These are phyloP conservation scores for Ips typographus DNA, from an alignment of 1,140 invertebrate species.

Conservation along the genomic window DNA sequence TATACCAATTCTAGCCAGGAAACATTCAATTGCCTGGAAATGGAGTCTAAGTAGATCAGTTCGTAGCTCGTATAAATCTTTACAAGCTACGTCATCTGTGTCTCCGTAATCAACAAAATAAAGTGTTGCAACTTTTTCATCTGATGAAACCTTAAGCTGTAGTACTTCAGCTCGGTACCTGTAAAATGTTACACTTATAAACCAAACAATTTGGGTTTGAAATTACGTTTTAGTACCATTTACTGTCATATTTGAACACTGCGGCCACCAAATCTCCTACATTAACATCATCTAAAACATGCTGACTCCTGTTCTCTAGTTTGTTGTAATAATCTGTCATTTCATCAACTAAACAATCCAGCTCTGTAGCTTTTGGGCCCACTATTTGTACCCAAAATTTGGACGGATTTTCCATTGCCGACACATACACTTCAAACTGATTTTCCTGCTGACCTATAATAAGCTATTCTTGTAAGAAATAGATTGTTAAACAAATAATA, in stretches of 20 bases:
- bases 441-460: constrained; percentile 52
- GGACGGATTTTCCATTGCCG: constrained; percentile 73
- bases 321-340: constrained; percentile 78
- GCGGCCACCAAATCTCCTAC: constrained; percentile 78
- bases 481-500: not conserved
- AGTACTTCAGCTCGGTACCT: constrained; percentile 59
- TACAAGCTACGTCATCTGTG: constrained; percentile 61
- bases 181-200: constrained; percentile 10
- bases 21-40: constrained; percentile 80
- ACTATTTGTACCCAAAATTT: constrained; percentile 84
- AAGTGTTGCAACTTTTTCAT: constrained; percentile 61
- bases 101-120: constrained; percentile 84
- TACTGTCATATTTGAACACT: constrained; percentile 70
- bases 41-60: constrained; percentile 72
- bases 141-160: constrained; percentile 58
- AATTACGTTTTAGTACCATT: constrained; percentile 63
- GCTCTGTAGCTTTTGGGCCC: constrained; percentile 64
- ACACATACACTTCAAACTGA: constrained; percentile 78
- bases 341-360: constrained; percentile 71
- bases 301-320: constrained; percentile 61
- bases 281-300: constrained; percentile 59
- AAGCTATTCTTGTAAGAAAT: not conserved
- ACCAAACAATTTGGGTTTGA: not conserved
- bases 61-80: constrained; percentile 67
- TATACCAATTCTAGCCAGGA: constrained; percentile 67